phyloP scores from a whole-genome alignment of 2,888 invertebrate species.

The Ectobius pallidus region DNA sequence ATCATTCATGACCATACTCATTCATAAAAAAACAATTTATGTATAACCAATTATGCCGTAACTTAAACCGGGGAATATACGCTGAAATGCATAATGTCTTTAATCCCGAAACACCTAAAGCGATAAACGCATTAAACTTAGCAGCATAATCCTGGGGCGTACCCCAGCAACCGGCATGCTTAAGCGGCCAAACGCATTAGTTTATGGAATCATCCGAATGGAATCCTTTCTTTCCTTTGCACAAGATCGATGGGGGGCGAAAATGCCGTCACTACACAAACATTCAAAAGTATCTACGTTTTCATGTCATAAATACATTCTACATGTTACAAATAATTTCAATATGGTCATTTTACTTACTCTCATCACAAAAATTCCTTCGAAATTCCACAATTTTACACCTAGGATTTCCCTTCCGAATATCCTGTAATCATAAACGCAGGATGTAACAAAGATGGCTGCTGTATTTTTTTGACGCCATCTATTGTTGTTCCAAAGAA shows the following conservation, averaged over 20 bases:
- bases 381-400: slow-evolving; percentile 20
- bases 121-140: too few relatives aligned
- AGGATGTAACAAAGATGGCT: slow-evolving; percentile 43
- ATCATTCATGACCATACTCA: too few relatives aligned
- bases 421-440: slow-evolving; percentile 40
- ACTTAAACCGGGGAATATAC: too few relatives aligned
- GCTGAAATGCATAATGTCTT: too few relatives aligned
- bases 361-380: slow-evolving; percentile 1
- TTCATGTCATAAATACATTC: neutral
- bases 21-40: too few relatives aligned
- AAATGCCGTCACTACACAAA: slow-evolving; percentile 4
- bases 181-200: slow-evolving; percentile 10
- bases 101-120: too few relatives aligned
- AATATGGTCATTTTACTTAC: neutral
- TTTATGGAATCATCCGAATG: slow-evolving; percentile 35
- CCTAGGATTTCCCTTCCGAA: slow-evolving; percentile 33
- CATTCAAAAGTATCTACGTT: neutral
- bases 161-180: slow-evolving; percentile 38
- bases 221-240: slow-evolving; percentile 38
- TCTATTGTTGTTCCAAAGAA: slow-evolving; percentile 41
- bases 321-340: neutral
- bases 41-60: too few relatives aligned
- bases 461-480: slow-evolving; percentile 39
- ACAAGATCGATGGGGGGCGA: slow-evolving; percentile 39
- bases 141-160: slow-evolving; percentile 2